A percentile compares a stretch with the other conserved stretches of the same genome.
These are phyloP conservation scores for Ophiothrix spiculata DNA, from an alignment of 35 echinoderm and acorn worm genomes.

Conservation along the genomic window DNA sequence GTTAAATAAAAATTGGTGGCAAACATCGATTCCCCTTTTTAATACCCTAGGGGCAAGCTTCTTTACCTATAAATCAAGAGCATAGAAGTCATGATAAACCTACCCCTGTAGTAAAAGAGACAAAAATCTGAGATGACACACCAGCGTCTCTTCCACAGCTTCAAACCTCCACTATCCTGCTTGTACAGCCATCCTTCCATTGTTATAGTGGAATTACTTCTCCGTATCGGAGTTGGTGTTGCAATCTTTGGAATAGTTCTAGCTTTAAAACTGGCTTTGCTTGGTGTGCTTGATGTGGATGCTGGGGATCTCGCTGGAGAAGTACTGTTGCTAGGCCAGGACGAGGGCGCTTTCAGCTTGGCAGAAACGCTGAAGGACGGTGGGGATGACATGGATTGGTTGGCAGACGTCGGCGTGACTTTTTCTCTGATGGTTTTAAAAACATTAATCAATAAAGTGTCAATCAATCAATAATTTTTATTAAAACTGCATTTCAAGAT, in stretches of 20 bases:
- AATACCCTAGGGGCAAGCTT: no score
- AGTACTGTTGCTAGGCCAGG: neutral
- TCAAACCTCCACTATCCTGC: constrained; percentile 53
- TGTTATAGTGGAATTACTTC: constrained; percentile 19
- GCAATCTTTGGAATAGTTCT: constrained; percentile 55
- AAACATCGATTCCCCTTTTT: no score
- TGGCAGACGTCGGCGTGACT: neutral
- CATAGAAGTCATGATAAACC: no score
- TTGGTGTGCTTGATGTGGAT: neutral
- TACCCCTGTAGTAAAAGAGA: constrained; percentile 93
- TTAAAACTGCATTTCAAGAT: no score
- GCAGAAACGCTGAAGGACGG: neutral
- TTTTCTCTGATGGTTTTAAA: neutral
- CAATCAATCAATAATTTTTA: no score
- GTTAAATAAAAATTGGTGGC: no score
- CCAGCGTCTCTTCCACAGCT: constrained; percentile 68
- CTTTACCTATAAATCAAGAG: no score
- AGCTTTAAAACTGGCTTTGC: constrained; percentile 57
- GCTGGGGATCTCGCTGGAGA: constrained; percentile 13
- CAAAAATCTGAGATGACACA: constrained; percentile 87
- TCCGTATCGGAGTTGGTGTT: constrained; percentile 46
- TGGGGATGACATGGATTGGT: neutral
- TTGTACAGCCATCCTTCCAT: constrained; percentile 88
- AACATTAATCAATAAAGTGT: no score
- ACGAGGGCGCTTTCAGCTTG: neutral